Conservation (phyloP, 1,140 invertebrate species). For the Archivesica marissinica region DNA sequence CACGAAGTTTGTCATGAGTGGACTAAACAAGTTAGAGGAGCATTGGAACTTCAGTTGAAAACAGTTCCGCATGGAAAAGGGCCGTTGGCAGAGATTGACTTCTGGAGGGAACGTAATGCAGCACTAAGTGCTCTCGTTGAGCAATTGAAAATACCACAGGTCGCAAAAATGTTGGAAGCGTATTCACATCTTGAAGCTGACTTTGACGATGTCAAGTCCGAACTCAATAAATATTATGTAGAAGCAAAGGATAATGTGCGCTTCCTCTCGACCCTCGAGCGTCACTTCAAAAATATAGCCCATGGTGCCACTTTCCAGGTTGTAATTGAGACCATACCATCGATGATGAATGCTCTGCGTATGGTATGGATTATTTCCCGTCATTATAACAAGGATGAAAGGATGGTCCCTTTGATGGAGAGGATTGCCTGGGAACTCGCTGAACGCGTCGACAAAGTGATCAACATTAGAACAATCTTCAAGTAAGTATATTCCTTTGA, state of each 20-base stretch:
- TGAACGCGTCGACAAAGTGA: conserved; percentile 89
- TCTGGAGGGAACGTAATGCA: conserved; percentile 91
- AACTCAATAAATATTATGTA: conserved; percentile 89
- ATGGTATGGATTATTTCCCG: conserved; percentile 85
- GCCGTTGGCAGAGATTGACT: conserved; percentile 92
- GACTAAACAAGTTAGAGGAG: conserved; percentile 81
- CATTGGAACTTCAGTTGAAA: conserved; percentile 81
- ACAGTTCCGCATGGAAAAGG: conserved; percentile 87
- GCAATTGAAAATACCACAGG: conserved; percentile 90
- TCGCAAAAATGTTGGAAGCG: conserved; percentile 87
- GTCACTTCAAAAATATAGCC: conserved; percentile 92
- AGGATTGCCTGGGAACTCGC: conserved; percentile 92
- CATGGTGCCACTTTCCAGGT: conserved; percentile 88
- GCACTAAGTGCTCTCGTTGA: conserved; percentile 91
- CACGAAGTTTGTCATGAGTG: conserved; percentile 81
- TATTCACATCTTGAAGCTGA: conserved; percentile 84
- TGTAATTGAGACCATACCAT: conserved; percentile 88
- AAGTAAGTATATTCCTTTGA: conserved; percentile 84
- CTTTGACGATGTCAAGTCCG: conserved; percentile 85
- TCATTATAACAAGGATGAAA: conserved; percentile 86
- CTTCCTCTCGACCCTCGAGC: conserved; percentile 91
- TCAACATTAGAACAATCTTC: conserved; percentile 90
- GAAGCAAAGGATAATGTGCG: conserved; percentile 92
- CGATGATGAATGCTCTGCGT: conserved; percentile 90
- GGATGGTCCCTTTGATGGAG: conserved; percentile 91